Evolutionary conservation across 2,888 invertebrate species (phyloP).

Genomic region (Hydrotaea diabolus): DNA sequence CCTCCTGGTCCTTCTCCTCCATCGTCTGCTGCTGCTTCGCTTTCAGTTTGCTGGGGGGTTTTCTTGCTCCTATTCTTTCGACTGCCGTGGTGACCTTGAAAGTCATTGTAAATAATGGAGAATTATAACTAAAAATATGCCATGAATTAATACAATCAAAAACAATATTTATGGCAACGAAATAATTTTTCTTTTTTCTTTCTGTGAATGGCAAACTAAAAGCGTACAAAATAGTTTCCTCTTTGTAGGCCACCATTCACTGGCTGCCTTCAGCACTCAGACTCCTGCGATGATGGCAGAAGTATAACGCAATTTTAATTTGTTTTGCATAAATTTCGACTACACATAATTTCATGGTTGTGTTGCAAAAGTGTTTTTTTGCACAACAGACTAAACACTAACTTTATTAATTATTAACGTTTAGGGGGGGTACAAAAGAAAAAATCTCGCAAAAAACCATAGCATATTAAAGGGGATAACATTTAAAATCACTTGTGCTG

Average conservation of each 20-base stretch:
- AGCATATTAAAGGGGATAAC: background rate
- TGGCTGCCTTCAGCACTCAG: background rate
- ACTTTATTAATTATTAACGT: background rate
- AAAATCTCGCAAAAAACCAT: background rate
- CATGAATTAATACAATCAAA: constrained; percentile 35
- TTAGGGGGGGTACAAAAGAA: background rate
- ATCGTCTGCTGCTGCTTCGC: background rate
- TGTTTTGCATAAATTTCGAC: background rate
- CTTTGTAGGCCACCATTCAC: background rate
- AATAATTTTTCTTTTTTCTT: background rate
- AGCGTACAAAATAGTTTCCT: background rate
- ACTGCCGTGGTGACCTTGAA: constrained; percentile 54
- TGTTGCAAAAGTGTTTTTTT: background rate
- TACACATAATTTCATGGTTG: background rate
- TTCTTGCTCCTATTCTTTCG: background rate
- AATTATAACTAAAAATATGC: constrained; percentile 46
- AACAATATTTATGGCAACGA: constrained; percentile 14
- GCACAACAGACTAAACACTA: background rate
- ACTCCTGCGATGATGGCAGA: background rate
- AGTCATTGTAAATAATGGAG: constrained; percentile 53
- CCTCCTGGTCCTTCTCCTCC: background rate
- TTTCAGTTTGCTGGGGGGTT: background rate
- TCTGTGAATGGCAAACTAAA: background rate
- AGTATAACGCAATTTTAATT: constrained; percentile 6
- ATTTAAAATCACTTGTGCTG: background rate